Base-by-base conservation (phyloP, 2,113 vertebrate species). In the Oryzias javanicus region DNA sequence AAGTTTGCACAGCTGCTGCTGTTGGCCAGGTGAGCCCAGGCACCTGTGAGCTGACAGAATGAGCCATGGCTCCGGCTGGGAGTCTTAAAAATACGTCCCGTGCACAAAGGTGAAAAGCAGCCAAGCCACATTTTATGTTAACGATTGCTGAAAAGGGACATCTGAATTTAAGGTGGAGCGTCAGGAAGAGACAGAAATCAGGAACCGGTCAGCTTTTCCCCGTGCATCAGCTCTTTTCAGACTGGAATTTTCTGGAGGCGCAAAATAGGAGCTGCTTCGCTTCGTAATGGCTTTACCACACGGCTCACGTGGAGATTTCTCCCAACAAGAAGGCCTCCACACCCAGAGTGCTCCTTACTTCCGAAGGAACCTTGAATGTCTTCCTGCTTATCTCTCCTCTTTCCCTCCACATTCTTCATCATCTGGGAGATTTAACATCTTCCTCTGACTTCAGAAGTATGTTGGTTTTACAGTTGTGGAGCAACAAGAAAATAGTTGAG, bases 231-330 rank as follows among this genome's bases (percentile, higher is more conserved):
- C 87, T 79, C 75, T 89, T 86, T 90, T 85, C 58, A 59, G 67
- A 68, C 79, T 89, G 84, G 82, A 88, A 86, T 85, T 74, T 81
- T 80, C 71, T 84, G 64, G 82, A 78, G 70, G 67, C 81, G 72
- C 67, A 82, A 72, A 73, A 72, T n/a, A 42, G 35, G 10, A 78
- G 72, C 79, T 77, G 71, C 66, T 56, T 79, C 41, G 7, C 52
- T 70, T 68, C 63, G 49, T 89, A 91, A 91, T 91, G 85, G 57
- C 67, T 91, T 91, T 90, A 90, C 80, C 89, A 90, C 82, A 72
- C 80, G 82, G 80, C 78, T 27, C 60, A 35, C 51, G 59, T 49
- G 71, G 70, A 79, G 74, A 72, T 81, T 75, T 68, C 63, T 74
- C 59, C 73, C 82, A 85, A 85, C 86, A 79, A 78, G 83, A 83